phyloP scores from a whole-genome alignment of 1,140 invertebrate genomes.

The Zaprionus camerounensis region DNA sequence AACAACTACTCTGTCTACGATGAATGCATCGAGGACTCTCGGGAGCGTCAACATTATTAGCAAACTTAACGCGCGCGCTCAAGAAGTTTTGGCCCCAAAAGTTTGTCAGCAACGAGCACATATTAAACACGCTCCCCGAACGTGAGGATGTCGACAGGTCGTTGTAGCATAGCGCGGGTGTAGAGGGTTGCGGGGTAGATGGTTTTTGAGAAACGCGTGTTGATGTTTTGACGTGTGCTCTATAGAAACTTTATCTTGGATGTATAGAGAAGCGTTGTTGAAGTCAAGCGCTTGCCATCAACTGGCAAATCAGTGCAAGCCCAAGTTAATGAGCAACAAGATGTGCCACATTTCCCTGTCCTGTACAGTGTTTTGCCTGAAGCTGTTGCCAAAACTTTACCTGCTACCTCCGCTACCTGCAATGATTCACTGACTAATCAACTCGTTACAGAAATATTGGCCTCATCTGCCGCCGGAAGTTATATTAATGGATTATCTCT shows the following conservation, averaged over 20 bases:
- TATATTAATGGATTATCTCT: conserved; percentile 83
- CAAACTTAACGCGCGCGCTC: conserved; percentile 74
- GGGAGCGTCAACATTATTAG: conserved; percentile 73
- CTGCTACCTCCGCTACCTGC: conserved; percentile 33
- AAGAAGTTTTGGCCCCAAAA: conserved; percentile 70
- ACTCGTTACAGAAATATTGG: conserved; percentile 80
- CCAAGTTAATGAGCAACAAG: conserved; percentile 67
- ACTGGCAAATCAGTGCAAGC: conserved; percentile 67
- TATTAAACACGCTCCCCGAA: conserved; percentile 68
- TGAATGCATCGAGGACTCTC: conserved; percentile 17
- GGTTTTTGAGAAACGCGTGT: conserved; percentile 55
- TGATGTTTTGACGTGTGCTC: conserved; percentile 79
- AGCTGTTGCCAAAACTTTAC: conserved; percentile 53
- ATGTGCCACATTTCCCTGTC: conserved; percentile 9
- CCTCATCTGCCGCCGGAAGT: conserved; percentile 78
- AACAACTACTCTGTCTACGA: conserved; percentile 37
- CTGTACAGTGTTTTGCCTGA: background rate
- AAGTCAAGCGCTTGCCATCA: conserved; percentile 63
- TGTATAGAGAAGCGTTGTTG: conserved; percentile 31
- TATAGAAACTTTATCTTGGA: conserved; percentile 63
- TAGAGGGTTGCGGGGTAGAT: background rate
- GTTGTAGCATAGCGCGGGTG: background rate
- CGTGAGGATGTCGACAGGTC: conserved; percentile 41
- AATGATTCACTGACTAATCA: conserved; percentile 55
- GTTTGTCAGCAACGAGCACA: conserved; percentile 71